Evolutionary conservation across 2,113 vertebrate genomes (phyloP).

Genomic region (Perca schrenkii): DNA sequence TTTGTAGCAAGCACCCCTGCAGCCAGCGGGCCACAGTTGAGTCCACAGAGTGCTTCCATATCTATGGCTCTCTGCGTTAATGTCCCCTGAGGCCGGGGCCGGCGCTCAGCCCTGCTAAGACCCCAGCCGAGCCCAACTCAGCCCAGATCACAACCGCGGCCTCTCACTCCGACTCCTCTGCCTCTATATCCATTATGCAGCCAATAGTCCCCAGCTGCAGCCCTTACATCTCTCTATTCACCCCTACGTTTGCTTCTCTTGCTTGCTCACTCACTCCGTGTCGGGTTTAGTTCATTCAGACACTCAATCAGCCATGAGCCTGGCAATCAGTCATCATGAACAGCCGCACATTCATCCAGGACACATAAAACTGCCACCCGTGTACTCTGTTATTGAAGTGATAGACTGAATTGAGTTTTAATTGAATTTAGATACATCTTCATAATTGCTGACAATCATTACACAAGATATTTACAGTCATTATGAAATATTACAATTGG

Average conservation of each 20-base stretch:
- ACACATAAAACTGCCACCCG: constrained; percentile 66
- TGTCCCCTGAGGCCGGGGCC: constrained; percentile 75
- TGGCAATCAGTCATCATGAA: constrained; percentile 28
- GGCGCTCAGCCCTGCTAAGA: constrained; percentile 47
- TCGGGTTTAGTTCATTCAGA: constrained; percentile 55
- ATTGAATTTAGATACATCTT: constrained; percentile 95
- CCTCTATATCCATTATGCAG: constrained; percentile 76
- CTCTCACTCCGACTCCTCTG: constrained; percentile 45
- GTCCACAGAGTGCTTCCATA: constrained; percentile 72
- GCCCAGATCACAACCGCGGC: constrained; percentile 51
- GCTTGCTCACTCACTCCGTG: constrained; percentile 32
- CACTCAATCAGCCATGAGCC: constrained; percentile 52
- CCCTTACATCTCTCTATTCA: constrained; percentile 52
- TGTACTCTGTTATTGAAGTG: constrained; percentile 89
- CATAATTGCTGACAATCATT: constrained; percentile 97
- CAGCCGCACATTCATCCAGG: constrained; percentile 49
- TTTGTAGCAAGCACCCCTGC: constrained; percentile 51
- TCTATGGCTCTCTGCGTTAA: constrained; percentile 78
- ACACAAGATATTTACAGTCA: constrained; percentile 97
- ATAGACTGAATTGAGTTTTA: constrained; percentile 93
- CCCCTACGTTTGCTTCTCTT: constrained; percentile 47
- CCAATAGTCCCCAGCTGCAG: constrained; percentile 64
- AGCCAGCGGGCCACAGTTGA: constrained; percentile 66
- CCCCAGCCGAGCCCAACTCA: constrained; percentile 48
- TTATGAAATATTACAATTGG: constrained; percentile 93